Base-by-base conservation (phyloP, 2,113 vertebrate genomes). In the Cyprinodon brontotheroides region DNA sequence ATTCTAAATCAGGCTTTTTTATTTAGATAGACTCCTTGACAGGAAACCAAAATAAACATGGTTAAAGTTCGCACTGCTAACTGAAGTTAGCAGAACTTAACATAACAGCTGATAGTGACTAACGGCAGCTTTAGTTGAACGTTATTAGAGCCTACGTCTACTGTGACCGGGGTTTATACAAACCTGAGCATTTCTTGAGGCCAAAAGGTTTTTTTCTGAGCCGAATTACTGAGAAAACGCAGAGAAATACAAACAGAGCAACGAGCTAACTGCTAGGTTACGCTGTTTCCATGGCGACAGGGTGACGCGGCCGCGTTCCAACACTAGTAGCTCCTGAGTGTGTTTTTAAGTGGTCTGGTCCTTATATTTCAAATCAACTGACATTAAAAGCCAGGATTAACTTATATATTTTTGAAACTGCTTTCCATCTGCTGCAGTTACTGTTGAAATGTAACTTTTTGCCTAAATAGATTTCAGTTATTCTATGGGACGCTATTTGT, bases 241-340 rank as follows among this genome's bases (percentile, higher is more conserved):
- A 57, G 1, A 57, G 50, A n/a, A 57, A 57, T 9, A n/a, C 50
- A n/a, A 57, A 57, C 17, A n/a, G 2, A 9, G 50, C 50, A 9
- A 20, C 7, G 17, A 57, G 9, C 20, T 9, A 57, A n/a, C 50
- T n/a, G 50, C 50, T 11, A 41, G 8, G 36, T 39, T 12, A 6
- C 59, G 6, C 3, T 45, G 77, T 85, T 47, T 6, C 79, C 71
- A 72, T 75, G 70, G 63, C 57, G 68, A 78, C 80, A n/a, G n/a
- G 17, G 17, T 15, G 9, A 20, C 17, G 17, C 14, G 48, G 48
- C 43, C 43, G 50, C 50, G 17, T 9, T 57, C 7, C 50, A 9
- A 8, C 50, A 53, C 17, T 6, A 41, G 9, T 9, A 17, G 50
- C 1, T 6, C 8, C 20, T 9, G 20, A 57, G 10, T n/a, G 17